Conservation (phyloP, 2,888 invertebrate species). For the Celastrina argiolus region DNA sequence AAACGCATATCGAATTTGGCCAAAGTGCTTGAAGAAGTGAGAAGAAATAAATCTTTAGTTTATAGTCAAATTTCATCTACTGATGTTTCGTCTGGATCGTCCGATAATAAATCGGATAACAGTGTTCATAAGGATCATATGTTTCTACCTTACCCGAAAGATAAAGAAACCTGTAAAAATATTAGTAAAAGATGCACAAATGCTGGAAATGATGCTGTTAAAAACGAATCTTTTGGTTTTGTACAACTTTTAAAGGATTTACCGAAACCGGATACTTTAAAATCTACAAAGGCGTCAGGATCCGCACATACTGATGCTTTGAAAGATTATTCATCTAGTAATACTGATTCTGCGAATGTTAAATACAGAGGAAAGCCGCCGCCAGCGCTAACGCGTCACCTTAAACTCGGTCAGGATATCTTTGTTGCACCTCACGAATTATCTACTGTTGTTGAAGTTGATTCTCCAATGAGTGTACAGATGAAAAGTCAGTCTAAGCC, state of each 20-base stretch:
- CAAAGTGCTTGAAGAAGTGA: slow-evolving; percentile 68
- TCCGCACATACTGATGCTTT: slow-evolving; percentile 32
- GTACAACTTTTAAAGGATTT: slow-evolving; percentile 53
- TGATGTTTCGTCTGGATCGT: slow-evolving; percentile 54
- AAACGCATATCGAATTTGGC: slow-evolving; percentile 67
- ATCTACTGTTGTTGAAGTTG: slow-evolving; percentile 83
- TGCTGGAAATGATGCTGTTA: slow-evolving; percentile 27
- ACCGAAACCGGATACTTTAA: slow-evolving; percentile 50
- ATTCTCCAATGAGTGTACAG: slow-evolving; percentile 80
- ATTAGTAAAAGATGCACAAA: neutral
- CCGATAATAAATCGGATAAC: slow-evolving; percentile 49
- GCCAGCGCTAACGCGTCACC: slow-evolving; percentile 60
- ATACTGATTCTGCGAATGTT: slow-evolving; percentile 26
- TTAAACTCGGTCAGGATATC: slow-evolving; percentile 54
- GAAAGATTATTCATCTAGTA: slow-evolving; percentile 24
- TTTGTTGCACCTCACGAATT: slow-evolving; percentile 76
- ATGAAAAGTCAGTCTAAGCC: slow-evolving; percentile 49
- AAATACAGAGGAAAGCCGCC: slow-evolving; percentile 58
- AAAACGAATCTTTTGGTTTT: slow-evolving; percentile 38
- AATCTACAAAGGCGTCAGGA: slow-evolving; percentile 31
- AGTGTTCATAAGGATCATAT: slow-evolving; percentile 30
- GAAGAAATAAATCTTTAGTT: slow-evolving; percentile 62
- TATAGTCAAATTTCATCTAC: slow-evolving; percentile 62
- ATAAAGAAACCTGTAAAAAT: slow-evolving; percentile 28
- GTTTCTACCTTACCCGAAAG: slow-evolving; percentile 24